Evolutionary conservation across 2,797 vertebrate species (phyloP), one percentile per base, ranked within the genome.

Genomic region (Mus caroli): DNA sequence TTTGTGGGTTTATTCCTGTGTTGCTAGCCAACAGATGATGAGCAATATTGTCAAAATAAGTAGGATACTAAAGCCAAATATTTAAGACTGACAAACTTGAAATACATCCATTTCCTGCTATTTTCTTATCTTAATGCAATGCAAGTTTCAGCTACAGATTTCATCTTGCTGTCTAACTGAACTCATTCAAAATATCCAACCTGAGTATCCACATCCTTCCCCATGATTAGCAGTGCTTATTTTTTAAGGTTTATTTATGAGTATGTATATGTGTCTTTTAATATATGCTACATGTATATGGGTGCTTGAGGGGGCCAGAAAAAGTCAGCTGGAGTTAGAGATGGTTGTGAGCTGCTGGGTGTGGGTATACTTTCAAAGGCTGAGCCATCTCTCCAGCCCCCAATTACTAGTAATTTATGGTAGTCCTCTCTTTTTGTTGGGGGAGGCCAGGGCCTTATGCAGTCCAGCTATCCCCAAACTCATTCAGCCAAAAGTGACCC

Each of bases 71-170:
- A 90, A 88, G 15, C 73, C 20, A 79, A 54, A 86, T 60, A 82
- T 77, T 86, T 82, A 96, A 94, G 22, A 31, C 20, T 86, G 24
- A 17, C 79, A 64, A 96, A 75, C 75, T 94, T 86, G 78, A 94
- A 94, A 95, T 31, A 88, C 34, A 90, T 73, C 77, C 69, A 58
- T 20, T 85, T 76, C 34, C 37, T 37, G 20, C 71, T 75, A 67
- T 80, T 75, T 90, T 95, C 58, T 67, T 80, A 73, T 67, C 54
- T 50, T 88, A 75, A n/a, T 2, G 11, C 56, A 94, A 88, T 52
- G 37, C 20, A 93, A 80, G 64, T 86, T 67, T 84, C 94, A 93
- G n/a, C 85, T 84, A 87, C 3, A 84, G 78, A n/a, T 22, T 22
- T 83, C 69, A 58, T 17, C 56, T 90, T 78, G 43, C n/a, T 6